Base-by-base conservation (phyloP, 2,888 invertebrate genomes). In the Drosophila rubida region DNA sequence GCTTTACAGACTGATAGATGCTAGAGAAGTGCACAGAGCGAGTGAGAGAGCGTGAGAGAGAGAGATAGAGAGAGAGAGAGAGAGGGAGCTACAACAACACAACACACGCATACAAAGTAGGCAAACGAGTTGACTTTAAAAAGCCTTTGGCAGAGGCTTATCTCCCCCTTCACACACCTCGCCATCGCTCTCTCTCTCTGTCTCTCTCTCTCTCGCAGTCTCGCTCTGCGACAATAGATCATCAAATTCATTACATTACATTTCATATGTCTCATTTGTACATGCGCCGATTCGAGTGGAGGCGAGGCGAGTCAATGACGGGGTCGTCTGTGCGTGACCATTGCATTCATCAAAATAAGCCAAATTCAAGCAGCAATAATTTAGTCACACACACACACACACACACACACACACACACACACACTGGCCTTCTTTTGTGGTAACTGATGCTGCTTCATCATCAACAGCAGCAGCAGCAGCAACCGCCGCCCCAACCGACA, bases 241-340 rank as follows among this genome's bases (percentile, higher is more conserved):
- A 91, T 91, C 90, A 91, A 91, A 90, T 89, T 91, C 88, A 88
- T 89, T 90, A 90, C 84, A 77, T 87, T 87, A 79, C 80, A 87
- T 87, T 87, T 85, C 78, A 80, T 81, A 87, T 87, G 82, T 87
- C 80, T 73, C 80, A 74, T 75, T 78, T 75, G 74, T 67, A 69
- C 30, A 60, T 49, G 53, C 22, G 23, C 23, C 37, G 44, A n/a
- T 13, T 42, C 42, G 42, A 23, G 7, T 42, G 11, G 48, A 42
- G 11, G 8, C 27, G 22, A 27, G 37, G 19, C 14, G 16, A 37
- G 37, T 72, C 57, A 30, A 49, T 48, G 50, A 42, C 37, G 39
- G 39, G n/a, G 19, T 45, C 35, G 53, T 45, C 66, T 69, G 79
- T 78, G 82, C 87, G 87, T 84, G 81, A 85, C 85, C 81, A 67